Percentiles rank a stretch among this genome's conserved stretches.
These are phyloP conservation scores for Drosophila santomea DNA, from an alignment of 1,140 invertebrate species.

Conservation along the genomic window DNA sequence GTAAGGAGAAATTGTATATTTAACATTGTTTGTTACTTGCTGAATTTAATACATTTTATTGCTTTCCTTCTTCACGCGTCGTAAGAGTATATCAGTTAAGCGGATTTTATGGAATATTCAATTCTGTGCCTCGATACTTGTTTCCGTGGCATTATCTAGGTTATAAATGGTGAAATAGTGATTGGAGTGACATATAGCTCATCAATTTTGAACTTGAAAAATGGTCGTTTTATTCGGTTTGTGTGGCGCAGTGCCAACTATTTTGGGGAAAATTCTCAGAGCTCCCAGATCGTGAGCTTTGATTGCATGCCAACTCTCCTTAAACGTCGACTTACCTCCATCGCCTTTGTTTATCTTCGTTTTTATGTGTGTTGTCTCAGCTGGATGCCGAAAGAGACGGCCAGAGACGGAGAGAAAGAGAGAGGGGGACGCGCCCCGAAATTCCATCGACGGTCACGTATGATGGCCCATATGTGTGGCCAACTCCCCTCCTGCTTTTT, in stretches of 20 bases:
- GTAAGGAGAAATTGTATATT: not conserved
- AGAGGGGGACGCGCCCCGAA: conserved; percentile 5
- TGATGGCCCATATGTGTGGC: conserved; percentile 70
- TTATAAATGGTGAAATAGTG: not conserved
- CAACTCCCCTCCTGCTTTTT: not conserved
- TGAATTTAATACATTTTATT: not conserved
- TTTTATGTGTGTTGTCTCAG: conserved; percentile 70
- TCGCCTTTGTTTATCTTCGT: conserved; percentile 59
- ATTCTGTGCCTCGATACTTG: no score
- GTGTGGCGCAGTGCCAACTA: not conserved
- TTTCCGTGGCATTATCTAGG: no score
- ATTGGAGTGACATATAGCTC: no score
- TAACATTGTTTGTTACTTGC: not conserved
- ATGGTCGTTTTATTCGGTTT: not conserved
- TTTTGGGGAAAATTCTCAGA: not conserved
- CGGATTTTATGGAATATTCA: no score
- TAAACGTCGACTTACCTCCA: conserved; percentile 17
- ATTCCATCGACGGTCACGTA: conserved; percentile 72
- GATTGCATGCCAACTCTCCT: conserved; percentile 38
- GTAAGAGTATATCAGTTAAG: not conserved
- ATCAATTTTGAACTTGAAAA: not conserved
- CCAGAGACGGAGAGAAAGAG: not conserved
- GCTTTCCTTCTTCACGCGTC: not conserved
- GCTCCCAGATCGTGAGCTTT: conserved; percentile 18
- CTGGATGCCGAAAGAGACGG: conserved; percentile 50